Percentiles rank a stretch among this genome's conserved stretches.
Evolutionary conservation across 2,113 vertebrate species (phyloP).

Genomic region (Hepsetus odoe): DNA sequence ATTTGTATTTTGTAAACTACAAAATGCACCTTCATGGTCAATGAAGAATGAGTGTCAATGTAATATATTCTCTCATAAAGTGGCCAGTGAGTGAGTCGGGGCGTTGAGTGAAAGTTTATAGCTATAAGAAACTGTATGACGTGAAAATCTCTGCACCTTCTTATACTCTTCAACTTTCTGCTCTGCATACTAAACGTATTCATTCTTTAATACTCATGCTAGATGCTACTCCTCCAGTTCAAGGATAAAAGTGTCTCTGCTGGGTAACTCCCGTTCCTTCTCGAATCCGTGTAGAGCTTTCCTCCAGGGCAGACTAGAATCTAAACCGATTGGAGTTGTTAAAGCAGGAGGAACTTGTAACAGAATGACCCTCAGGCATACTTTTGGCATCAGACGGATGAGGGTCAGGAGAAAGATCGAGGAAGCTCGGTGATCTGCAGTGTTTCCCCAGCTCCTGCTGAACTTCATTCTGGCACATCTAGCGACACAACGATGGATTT

Average conservation of each 20-base stretch:
- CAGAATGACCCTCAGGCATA: conserved; percentile 17
- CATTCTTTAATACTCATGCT: conserved; percentile 65
- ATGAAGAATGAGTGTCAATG: too few species aligned
- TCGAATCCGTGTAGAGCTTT: conserved; percentile 47
- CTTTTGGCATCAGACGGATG: not conserved
- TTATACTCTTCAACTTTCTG: not conserved
- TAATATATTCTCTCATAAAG: too few species aligned
- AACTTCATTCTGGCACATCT: not conserved
- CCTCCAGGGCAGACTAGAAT: conserved; percentile 1
- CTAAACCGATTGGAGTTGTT: conserved; percentile 27
- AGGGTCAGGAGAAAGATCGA: conserved; percentile 18
- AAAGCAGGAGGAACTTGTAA: conserved; percentile 22
- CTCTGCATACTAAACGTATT: conserved; percentile 21
- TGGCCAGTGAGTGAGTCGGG: too few species aligned
- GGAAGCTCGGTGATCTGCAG: conserved; percentile 9
- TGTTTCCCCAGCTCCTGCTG: not conserved
- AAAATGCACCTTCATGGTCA: not conserved
- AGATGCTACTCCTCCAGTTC: conserved; percentile 40
- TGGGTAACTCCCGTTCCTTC: conserved; percentile 52
- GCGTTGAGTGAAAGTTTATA: not conserved
- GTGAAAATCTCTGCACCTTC: not conserved
- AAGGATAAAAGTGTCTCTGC: conserved; percentile 44
- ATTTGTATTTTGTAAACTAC: not conserved
- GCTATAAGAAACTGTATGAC: not conserved
- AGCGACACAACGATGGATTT: not conserved